Conservation (phyloP, 2,113 vertebrate genomes). For the Cheilinus undulatus region DNA sequence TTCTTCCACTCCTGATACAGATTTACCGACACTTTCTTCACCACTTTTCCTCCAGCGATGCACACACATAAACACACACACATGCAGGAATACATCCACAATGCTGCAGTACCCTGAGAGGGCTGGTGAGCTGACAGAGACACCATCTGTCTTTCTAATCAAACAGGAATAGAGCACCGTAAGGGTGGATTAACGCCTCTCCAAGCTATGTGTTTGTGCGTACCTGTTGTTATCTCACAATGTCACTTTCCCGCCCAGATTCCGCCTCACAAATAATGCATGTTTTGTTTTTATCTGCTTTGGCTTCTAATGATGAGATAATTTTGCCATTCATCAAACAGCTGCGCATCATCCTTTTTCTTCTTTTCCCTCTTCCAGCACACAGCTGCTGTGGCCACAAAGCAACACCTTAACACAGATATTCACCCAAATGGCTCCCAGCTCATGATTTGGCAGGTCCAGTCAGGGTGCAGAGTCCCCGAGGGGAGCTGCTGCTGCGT, state of each 20-base stretch:
- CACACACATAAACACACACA: background rate
- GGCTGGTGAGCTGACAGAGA: slow-evolving; percentile 46
- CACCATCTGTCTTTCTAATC: slow-evolving; percentile 72
- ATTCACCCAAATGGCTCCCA: slow-evolving; percentile 36
- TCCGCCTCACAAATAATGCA: slow-evolving; percentile 11
- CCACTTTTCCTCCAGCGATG: slow-evolving; percentile 5
- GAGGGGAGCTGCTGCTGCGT: slow-evolving; percentile 8
- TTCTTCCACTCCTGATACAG: slow-evolving; percentile 7
- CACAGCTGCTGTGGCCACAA: slow-evolving; percentile 20
- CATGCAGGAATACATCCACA: slow-evolving; percentile 21
- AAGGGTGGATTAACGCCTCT: slow-evolving; percentile 35
- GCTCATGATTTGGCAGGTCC: slow-evolving; percentile 47
- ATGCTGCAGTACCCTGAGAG: slow-evolving; percentile 39
- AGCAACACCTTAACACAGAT: slow-evolving; percentile 21
- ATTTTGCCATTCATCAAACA: slow-evolving; percentile 41
- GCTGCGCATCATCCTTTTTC: slow-evolving; percentile 4
- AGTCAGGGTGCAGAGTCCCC: slow-evolving; percentile 33
- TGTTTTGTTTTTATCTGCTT: slow-evolving; percentile 9
- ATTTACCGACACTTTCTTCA: slow-evolving; percentile 22
- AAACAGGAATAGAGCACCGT: slow-evolving; percentile 53
- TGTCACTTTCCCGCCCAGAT: background rate
- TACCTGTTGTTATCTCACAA: slow-evolving; percentile 52
- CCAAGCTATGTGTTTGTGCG: slow-evolving; percentile 4
- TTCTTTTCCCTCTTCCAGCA: background rate
- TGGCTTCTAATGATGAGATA: background rate